Base-by-base conservation (phyloP, 2,113 vertebrate species). In the Mystacornis crossleyi region DNA sequence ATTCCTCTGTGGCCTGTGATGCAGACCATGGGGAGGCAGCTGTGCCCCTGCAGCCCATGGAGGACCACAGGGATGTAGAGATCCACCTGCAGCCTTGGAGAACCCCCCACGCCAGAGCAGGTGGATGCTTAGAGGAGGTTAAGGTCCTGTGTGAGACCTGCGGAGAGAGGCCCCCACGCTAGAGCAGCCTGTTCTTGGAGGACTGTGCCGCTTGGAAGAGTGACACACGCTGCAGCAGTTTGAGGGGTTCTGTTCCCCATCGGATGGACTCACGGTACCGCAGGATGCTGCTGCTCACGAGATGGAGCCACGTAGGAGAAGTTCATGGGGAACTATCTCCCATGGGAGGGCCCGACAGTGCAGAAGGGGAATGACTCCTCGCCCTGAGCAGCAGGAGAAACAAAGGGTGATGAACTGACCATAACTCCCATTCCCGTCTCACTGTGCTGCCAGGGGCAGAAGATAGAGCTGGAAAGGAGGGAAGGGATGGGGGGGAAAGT, bases 141-240 rank as follows among this genome's bases (percentile, higher is more conserved):
- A 3, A 20, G 21, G 18, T 14, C 16, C 26, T 17, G 33, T 48
- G 42, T 24, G 15, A 47, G n/a, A 47, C 29, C n/a, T 4, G 9
- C 47, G 42, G 58, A 65, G 34, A 55, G 29, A 74, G 4, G 4
- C 7, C 3, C 10, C 15, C 19, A 20, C 2, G 3, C 10, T 34
- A 8, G 19, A 74, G 42, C 19, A 74, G 70, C 31, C 34, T 48
- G 34, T 40, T 8, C 60, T n/a, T 40, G 3, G 1, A 42, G 34
- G 19, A 25, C 9, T 40, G 82, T 16, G 6, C 34, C 21, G 20
- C 1, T 0, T 13, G 50, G 24, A 4, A 40, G 14, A 31, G 51
- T 24, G 34, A 29, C 29, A 18, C 50, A 13, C 0, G 2, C 7
- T 0, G 0, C 4, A 14, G 34, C n/a, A 55, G 34, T n/a, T 3